Evolutionary conservation across 2,888 invertebrate species (phyloP), one percentile per base, ranked within the genome.

Genomic region (Eremobia ochroleuca): DNA sequence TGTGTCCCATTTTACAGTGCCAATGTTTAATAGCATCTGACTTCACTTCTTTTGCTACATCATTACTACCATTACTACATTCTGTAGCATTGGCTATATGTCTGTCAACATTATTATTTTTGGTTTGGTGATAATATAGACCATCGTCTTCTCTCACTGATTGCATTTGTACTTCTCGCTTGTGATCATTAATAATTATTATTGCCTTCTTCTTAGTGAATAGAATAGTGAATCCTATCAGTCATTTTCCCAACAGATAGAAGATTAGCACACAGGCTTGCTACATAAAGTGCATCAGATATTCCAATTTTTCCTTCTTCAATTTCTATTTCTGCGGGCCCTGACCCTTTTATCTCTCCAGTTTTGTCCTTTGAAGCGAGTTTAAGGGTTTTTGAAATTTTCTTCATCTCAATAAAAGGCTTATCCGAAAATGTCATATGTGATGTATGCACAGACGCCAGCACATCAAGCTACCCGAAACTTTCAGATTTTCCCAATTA

Each of bases 181-280:
- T 64, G 40, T 64, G 64, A 40, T 64, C 40, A 40, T 64, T 40
- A 64, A 64, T 64, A 40, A 40, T 64, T 40, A 64, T 64, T 64
- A 40, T 64, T 40, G 64, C 64, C 37, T 37, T 62, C 64, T 64
- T 64, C 64, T 64, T 43, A 64, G 64, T 64, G n/a, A 64, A 64
- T 40, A 64, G 64, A n/a, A 64, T 3, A n/a, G 64, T 40, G n/a
- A n/a, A 40, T 64, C 64, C 40, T 40, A 40, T 64, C 62, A n/a
- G 62, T 64, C 62, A 64, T 64, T 64, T 64, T 64, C 5, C 62
- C 62, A 64, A 64, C 62, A 64, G 62, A 64, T n/a, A 64, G 62
- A 40, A 64, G 37, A 64, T 64, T 64, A 64, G 62, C 62, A 64
- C 62, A 64, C 62, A 64, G 62, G 62, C 62, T 62, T 37, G 34